phyloP scores from a whole-genome alignment of 2,888 invertebrate species.

The Schrankia costaestrigalis region DNA sequence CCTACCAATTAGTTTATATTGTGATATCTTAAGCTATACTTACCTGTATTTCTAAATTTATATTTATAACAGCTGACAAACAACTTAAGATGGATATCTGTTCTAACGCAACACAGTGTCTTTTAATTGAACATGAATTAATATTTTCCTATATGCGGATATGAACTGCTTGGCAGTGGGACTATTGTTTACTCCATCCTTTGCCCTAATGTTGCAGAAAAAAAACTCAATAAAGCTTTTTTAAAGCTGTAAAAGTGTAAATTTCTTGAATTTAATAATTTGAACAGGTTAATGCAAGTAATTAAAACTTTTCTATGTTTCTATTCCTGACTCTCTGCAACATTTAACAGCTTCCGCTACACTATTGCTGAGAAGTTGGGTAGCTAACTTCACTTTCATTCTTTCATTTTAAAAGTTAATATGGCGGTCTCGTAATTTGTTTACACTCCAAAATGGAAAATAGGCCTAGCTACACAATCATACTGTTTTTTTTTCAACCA shows the following conservation, averaged over 20 bases:
- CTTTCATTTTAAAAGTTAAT: neutral
- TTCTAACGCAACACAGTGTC: slow-evolving; percentile 3
- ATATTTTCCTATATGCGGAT: slow-evolving; percentile 8
- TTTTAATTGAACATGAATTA: slow-evolving; percentile 3
- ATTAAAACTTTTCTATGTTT: neutral
- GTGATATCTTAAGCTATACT: neutral
- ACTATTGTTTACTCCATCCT: slow-evolving; percentile 9
- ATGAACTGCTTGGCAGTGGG: slow-evolving; percentile 8
- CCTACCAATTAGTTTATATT: too few species aligned
- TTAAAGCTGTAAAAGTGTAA: neutral
- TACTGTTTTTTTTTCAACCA: too few species aligned
- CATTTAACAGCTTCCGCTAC: neutral
- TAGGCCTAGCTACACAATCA: too few species aligned
- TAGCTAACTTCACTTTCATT: neutral
- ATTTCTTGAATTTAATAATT: slow-evolving; percentile 2
- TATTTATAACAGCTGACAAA: slow-evolving; percentile 1
- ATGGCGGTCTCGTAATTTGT: too few species aligned
- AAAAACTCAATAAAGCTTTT: slow-evolving; percentile 3
- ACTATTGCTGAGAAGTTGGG: neutral
- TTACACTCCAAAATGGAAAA: too few species aligned
- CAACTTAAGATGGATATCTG: slow-evolving; percentile 1
- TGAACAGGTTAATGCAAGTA: neutral
- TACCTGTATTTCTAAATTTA: slow-evolving; percentile 1
- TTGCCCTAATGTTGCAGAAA: slow-evolving; percentile 10
- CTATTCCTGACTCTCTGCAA: neutral